Conservation (phyloP, 2,113 vertebrate genomes). For the Forbesichthys agassizii region DNA sequence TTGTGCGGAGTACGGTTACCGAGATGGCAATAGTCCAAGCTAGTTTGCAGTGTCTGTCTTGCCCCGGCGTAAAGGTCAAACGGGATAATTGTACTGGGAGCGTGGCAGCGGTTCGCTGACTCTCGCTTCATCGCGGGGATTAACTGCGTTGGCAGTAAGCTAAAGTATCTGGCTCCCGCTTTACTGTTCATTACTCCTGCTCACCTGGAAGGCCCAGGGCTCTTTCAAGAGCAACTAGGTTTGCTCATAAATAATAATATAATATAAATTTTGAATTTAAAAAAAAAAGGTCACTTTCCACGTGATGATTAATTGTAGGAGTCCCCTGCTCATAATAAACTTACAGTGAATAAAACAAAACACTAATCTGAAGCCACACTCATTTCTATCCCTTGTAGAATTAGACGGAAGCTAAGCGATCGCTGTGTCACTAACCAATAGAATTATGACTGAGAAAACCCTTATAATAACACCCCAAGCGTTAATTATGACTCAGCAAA, state of each 20-base stretch:
- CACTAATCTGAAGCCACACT: background rate
- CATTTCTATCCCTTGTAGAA: background rate
- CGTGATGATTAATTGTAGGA: no score
- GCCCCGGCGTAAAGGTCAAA: slow-evolving; percentile 11
- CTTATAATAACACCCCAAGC: no score
- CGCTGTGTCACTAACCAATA: no score
- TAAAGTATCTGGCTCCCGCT: slow-evolving; percentile 3
- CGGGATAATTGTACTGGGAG: slow-evolving; percentile 1
- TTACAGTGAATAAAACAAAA: background rate
- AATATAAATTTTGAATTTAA: no score
- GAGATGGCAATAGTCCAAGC: slow-evolving; percentile 19
- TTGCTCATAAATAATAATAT: no score
- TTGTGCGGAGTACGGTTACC: slow-evolving; percentile 13
- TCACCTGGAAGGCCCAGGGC: no score
- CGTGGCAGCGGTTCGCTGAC: slow-evolving; percentile 17
- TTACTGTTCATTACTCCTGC: background rate
- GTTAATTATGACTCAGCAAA: no score
- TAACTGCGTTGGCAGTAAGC: slow-evolving; percentile 19
- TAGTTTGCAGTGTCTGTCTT: slow-evolving; percentile 3
- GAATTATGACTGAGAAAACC: no score
- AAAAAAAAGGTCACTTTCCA: no score
- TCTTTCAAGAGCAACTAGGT: background rate
- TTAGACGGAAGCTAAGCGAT: no score
- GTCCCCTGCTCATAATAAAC: background rate
- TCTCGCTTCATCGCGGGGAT: slow-evolving; percentile 12